Conservation (phyloP, 2,888 invertebrate genomes). For the Petrophora chlorosata region DNA sequence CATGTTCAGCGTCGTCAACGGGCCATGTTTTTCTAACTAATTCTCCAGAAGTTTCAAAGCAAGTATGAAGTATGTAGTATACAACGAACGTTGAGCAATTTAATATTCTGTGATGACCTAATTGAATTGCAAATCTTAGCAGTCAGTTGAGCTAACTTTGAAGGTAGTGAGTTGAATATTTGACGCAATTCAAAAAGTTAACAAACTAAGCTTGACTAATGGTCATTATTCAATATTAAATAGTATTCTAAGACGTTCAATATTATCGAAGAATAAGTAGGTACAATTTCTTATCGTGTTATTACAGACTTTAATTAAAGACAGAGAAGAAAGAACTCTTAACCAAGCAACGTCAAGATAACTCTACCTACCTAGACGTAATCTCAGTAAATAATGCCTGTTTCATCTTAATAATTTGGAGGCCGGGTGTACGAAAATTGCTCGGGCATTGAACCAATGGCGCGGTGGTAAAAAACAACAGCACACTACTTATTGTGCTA, state of each 20-base stretch:
- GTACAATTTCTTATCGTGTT: too few species aligned
- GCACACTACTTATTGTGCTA: conserved; percentile 58
- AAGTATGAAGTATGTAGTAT: too few species aligned
- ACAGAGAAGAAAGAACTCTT: neutral
- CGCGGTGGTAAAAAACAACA: conserved; percentile 60
- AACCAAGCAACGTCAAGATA: conserved; percentile 1
- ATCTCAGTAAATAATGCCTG: conserved; percentile 37
- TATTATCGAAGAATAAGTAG: too few species aligned
- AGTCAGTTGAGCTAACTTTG: neutral
- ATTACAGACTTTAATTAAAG: neutral
- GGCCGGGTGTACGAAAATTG: conserved; percentile 65
- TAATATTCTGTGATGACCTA: too few species aligned
- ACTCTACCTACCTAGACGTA: conserved; percentile 13
- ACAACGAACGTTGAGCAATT: too few species aligned
- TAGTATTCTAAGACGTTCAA: too few species aligned
- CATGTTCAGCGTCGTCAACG: too few species aligned
- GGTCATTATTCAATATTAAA: too few species aligned
- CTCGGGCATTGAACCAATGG: conserved; percentile 61
- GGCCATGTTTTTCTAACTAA: too few species aligned
- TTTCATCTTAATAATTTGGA: conserved; percentile 49
- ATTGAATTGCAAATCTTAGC: neutral
- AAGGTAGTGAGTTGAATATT: neutral
- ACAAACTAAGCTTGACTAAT: too few species aligned
- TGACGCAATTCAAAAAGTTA: neutral
- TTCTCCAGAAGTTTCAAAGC: too few species aligned